Percentiles rank a stretch among this genome's conserved stretches.
Evolutionary conservation across 2,888 invertebrate species (phyloP).

Genomic region (Acronicta psi): DNA sequence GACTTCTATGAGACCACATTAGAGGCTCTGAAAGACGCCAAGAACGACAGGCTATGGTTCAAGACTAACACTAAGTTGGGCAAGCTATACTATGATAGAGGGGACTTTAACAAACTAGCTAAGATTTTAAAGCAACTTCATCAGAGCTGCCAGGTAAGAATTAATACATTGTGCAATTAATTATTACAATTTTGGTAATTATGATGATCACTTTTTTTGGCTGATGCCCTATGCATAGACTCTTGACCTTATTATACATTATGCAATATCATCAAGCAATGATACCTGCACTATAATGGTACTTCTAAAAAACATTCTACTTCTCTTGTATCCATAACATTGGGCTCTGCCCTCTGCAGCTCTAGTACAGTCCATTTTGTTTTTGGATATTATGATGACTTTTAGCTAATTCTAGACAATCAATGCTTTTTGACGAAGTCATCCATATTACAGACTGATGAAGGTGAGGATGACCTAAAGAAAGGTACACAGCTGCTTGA

Average conservation of each 20-base stretch:
- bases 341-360: too few relatives aligned
- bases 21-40: slow-evolving; percentile 98
- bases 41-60: slow-evolving; percentile 99
- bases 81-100: slow-evolving; percentile 98
- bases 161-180: background rate
- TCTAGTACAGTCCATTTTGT: too few relatives aligned
- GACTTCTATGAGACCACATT: slow-evolving; percentile 99
- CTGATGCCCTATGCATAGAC: too few relatives aligned
- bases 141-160: slow-evolving; percentile 97
- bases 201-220: too few relatives aligned
- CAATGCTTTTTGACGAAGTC: background rate
- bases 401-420: background rate
- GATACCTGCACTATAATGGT: too few relatives aligned
- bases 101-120: slow-evolving; percentile 97
- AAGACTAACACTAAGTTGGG: slow-evolving; percentile 99
- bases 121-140: slow-evolving; percentile 99
- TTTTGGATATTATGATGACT: too few relatives aligned
- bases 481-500: slow-evolving; percentile 99
- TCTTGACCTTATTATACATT: too few relatives aligned
- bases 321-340: too few relatives aligned
- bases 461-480: slow-evolving; percentile 98
- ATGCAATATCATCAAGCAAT: too few relatives aligned
- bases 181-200: too few relatives aligned
- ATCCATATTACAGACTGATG: slow-evolving; percentile 93
- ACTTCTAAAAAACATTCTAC: too few relatives aligned